A percentile compares a stretch with the other conserved stretches of the same genome.
These are phyloP conservation scores for Antidorcas marsupialis DNA, from an alignment of 2,113 vertebrate species.

Conservation along the genomic window DNA sequence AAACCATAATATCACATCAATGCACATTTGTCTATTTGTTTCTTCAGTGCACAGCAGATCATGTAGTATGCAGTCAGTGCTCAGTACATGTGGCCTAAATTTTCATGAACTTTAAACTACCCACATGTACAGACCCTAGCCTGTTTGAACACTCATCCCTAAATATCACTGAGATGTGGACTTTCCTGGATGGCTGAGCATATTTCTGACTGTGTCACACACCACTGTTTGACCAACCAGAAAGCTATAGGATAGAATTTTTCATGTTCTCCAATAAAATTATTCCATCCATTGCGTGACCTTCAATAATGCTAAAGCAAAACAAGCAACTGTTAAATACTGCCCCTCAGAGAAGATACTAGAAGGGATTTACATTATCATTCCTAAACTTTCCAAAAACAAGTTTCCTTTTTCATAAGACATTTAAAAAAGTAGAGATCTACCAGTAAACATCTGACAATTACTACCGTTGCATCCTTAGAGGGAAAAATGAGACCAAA, in stretches of 20 bases:
- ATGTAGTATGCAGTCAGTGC: too few relatives aligned
- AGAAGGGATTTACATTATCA: neutral
- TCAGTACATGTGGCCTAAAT: neutral
- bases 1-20: neutral
- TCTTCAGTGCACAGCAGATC: too few relatives aligned
- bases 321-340: neutral
- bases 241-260: neutral
- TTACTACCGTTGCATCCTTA: neutral
- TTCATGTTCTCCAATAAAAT: neutral
- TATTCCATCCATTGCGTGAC: too few relatives aligned
- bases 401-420: neutral
- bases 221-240: neutral
- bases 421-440: neutral
- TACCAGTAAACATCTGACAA: neutral
- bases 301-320: neutral
- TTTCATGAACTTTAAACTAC: neutral
- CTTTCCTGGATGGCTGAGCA: too few relatives aligned
- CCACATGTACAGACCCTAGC: too few relatives aligned
- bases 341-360: neutral
- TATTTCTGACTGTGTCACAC: neutral
- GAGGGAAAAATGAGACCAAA: neutral
- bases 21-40: rapidly evolving
- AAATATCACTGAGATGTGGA: rapidly evolving
- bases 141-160: neutral
- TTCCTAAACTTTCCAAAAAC: neutral